Conservation (phyloP, 2,113 vertebrate genomes). For the Solea solea region DNA sequence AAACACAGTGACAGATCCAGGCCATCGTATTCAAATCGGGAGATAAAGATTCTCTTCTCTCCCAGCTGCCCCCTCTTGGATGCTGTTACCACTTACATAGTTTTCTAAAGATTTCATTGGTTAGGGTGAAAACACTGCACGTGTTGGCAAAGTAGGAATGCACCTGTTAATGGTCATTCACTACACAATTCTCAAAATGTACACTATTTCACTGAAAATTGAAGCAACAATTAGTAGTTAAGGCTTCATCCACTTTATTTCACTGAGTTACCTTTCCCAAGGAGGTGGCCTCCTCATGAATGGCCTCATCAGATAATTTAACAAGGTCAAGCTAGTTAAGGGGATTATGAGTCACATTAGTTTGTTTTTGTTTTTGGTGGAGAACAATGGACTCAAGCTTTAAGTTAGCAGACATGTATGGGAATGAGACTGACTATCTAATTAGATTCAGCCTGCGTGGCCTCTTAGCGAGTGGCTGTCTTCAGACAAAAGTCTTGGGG, state of each 20-base stretch:
- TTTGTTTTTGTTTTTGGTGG: conserved; percentile 66
- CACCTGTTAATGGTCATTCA: background rate
- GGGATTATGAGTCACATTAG: conserved; percentile 65
- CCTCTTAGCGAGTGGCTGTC: conserved; percentile 48
- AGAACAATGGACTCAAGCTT: conserved; percentile 65
- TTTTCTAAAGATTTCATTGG: background rate
- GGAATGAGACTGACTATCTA: conserved; percentile 71
- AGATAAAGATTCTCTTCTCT: conserved; percentile 90
- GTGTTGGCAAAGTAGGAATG: background rate
- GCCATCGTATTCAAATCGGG: conserved; percentile 99
- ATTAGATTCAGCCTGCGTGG: conserved; percentile 59
- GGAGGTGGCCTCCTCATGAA: conserved; percentile 47
- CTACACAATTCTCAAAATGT: background rate
- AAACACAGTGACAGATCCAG: conserved; percentile 97
- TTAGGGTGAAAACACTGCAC: conserved; percentile 2
- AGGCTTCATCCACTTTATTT: conserved; percentile 13
- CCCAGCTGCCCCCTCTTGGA: conserved; percentile 90
- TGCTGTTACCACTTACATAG: conserved; percentile 75
- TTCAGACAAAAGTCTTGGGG: conserved; percentile 67
- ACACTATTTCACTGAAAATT: background rate
- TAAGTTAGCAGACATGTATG: conserved; percentile 67
- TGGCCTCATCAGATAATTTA: conserved; percentile 65
- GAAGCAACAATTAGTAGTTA: background rate
- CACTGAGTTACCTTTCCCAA: conserved; percentile 31
- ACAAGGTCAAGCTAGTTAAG: conserved; percentile 77